phyloP scores from a whole-genome alignment of 1,140 invertebrate genomes.

The Platyscapa corneri region DNA sequence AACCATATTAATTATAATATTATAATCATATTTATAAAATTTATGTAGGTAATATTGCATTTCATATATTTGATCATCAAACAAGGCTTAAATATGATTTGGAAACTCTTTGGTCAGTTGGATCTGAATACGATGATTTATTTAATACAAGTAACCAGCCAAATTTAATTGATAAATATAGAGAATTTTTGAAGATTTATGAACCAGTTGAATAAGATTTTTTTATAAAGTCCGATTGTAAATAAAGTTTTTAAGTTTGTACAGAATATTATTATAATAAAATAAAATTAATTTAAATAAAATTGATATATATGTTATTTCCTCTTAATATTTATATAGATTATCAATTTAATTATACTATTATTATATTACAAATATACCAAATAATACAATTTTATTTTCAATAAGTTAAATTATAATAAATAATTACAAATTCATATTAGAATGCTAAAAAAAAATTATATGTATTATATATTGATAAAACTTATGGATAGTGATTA shows the following conservation, averaged over 20 bases:
- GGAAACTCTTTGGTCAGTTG: slow-evolving; percentile 92
- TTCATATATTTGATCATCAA: slow-evolving; percentile 89
- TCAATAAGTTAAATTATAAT: too few species aligned
- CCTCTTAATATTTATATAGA: too few species aligned
- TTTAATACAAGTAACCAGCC: slow-evolving; percentile 76
- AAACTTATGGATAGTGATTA: too few species aligned
- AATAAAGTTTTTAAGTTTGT: slow-evolving; percentile 16
- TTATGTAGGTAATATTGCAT: slow-evolving; percentile 86
- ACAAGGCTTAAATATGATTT: slow-evolving; percentile 86
- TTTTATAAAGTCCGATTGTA: slow-evolving; percentile 6
- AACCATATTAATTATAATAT: slow-evolving; percentile 22
- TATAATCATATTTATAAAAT: slow-evolving; percentile 50
- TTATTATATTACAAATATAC: too few species aligned
- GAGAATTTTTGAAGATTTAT: slow-evolving; percentile 77
- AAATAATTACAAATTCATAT: too few species aligned
- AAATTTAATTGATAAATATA: slow-evolving; percentile 79
- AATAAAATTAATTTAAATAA: background rate
- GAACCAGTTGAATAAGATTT: slow-evolving; percentile 72
- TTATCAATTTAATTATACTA: too few species aligned
- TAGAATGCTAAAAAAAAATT: too few species aligned
- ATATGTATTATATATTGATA: too few species aligned
- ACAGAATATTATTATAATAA: slow-evolving; percentile 1
- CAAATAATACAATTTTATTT: too few species aligned
- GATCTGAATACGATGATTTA: slow-evolving; percentile 85
- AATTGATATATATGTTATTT: too few species aligned